These are phyloP conservation scores for Caenorhabditis becei DNA, from an alignment of 2,888 invertebrate genomes.

Conservation along the genomic window DNA sequence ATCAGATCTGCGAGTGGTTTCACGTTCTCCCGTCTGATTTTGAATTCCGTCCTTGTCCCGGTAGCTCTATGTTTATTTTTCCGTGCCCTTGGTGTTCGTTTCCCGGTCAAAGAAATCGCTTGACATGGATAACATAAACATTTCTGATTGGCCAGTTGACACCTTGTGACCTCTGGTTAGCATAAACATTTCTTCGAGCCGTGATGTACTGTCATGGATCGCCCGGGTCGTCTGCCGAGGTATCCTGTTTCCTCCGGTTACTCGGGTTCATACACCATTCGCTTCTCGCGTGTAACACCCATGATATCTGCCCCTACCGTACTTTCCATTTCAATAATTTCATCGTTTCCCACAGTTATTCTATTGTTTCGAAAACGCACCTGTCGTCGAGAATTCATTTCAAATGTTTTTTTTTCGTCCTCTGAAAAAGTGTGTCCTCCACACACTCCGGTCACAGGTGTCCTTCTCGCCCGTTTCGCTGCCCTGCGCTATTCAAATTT, in stretches of 20 bases:
- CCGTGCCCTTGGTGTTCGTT: neutral
- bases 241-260: neutral
- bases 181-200: conserved; percentile 28
- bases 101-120: neutral
- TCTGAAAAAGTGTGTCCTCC: conserved; percentile 21
- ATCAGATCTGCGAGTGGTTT: conserved; percentile 14
- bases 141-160: neutral
- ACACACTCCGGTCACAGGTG: conserved; percentile 12
- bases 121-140: neutral
- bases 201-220: conserved; percentile 1
- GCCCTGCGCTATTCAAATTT: conserved; percentile 23
- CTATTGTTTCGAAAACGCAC: conserved; percentile 5
- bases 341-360: neutral
- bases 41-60: neutral
- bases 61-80: conserved; percentile 12
- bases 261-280: conserved; percentile 6
- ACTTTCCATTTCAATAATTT: neutral
- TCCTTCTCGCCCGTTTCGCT: conserved; percentile 11
- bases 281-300: conserved; percentile 9
- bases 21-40: conserved; percentile 6
- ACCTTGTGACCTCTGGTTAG: conserved; percentile 12
- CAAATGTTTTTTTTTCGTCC: conserved; percentile 16
- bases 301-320: conserved; percentile 4
- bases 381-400: conserved; percentile 37
- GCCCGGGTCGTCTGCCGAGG: neutral